Evolutionary conservation across 2,797 vertebrate genomes (phyloP).

Genomic region (Cacajao melanocephalus): DNA sequence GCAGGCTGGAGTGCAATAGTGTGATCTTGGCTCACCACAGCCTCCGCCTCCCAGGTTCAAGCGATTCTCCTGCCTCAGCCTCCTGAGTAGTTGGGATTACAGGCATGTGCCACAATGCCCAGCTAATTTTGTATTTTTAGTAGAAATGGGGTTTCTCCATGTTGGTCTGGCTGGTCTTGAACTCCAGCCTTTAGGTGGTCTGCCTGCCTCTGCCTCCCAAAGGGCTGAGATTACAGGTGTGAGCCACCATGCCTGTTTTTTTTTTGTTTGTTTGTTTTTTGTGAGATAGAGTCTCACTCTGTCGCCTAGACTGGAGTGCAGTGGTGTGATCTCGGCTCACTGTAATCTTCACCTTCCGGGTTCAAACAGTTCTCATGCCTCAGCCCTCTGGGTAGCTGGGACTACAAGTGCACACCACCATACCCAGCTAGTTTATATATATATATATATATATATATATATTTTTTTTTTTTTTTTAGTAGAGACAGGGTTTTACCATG

Average conservation of each 20-base stretch:
- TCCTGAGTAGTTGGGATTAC: not conserved
- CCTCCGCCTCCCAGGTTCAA: not conserved
- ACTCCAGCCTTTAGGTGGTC: not conserved
- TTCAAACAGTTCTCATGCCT: not conserved
- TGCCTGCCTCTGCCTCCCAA: not conserved
- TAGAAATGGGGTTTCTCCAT: not conserved
- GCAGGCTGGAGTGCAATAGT: not conserved
- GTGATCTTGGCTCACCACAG: not conserved
- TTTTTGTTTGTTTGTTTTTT: not conserved
- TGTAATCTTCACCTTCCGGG: not conserved
- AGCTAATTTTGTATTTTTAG: not conserved
- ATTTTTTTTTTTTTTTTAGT: not conserved
- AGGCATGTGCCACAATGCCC: accelerated
- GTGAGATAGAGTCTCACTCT: not conserved
- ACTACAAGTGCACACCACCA: not conserved
- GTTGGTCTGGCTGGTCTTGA: not conserved
- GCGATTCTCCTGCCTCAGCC: not conserved
- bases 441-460: too few relatives aligned
- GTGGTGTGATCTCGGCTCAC: not conserved
- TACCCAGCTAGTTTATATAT: not conserved
- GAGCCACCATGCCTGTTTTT: not conserved
- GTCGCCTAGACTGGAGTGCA: not conserved
- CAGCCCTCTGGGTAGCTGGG: not conserved
- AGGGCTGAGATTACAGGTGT: not conserved
- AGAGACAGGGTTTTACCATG: not conserved